These are phyloP conservation scores for Cyanoramphus novaezelandiae DNA, from an alignment of 2,113 vertebrate species.

Conservation along the genomic window DNA sequence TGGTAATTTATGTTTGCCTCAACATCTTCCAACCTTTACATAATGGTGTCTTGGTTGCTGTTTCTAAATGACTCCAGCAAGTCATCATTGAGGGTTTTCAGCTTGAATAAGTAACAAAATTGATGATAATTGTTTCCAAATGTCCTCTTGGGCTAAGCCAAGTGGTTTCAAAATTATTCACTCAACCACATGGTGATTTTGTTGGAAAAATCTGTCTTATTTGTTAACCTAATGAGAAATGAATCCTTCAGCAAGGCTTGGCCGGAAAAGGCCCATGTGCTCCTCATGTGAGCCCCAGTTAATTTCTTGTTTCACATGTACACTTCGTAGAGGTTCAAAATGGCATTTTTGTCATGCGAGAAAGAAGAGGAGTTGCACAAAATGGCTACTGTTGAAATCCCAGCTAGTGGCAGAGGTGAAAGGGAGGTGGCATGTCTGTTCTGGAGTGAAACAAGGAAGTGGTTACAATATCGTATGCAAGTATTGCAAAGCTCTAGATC, in stretches of 20 bases:
- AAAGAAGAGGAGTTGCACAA: background rate
- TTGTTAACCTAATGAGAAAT: constrained; percentile 28
- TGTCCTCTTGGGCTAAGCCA: constrained; percentile 46
- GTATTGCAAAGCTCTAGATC: background rate
- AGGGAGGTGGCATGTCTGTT: fast-evolving
- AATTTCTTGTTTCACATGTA: background rate
- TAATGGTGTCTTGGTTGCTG: constrained; percentile 1
- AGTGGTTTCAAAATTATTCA: constrained; percentile 55
- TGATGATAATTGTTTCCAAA: constrained; percentile 65
- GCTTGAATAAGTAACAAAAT: constrained; percentile 54
- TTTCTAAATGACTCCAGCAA: constrained; percentile 45
- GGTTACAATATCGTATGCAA: fast-evolving
- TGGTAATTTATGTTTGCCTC: background rate
- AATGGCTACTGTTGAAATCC: background rate
- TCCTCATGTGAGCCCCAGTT: background rate
- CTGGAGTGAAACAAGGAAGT: background rate
- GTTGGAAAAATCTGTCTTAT: constrained; percentile 40
- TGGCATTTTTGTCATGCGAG: background rate
- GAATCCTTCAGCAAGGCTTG: background rate
- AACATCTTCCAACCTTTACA: background rate
- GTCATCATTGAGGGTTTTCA: constrained; percentile 48
- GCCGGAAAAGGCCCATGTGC: background rate
- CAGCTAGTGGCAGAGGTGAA: background rate
- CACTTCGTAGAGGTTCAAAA: background rate
- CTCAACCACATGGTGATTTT: constrained; percentile 5